These are phyloP conservation scores for Limnephilus lunatus DNA, from an alignment of 2,888 invertebrate genomes.

Conservation along the genomic window DNA sequence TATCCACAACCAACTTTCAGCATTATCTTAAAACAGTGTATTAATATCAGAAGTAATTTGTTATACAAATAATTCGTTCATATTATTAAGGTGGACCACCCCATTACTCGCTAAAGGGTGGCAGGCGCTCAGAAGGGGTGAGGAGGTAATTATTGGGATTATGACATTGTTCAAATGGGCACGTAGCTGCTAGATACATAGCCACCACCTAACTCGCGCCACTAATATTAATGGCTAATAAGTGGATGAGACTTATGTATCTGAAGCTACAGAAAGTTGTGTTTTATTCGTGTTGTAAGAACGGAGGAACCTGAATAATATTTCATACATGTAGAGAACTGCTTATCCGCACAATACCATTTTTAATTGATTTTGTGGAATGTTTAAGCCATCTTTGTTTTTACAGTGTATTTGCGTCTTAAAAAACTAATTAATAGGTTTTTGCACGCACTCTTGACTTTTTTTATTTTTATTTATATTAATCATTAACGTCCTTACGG, in stretches of 20 bases:
- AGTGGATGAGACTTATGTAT: slow-evolving; percentile 14
- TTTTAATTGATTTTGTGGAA: no score
- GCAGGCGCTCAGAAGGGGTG: slow-evolving; percentile 17
- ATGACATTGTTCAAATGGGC: slow-evolving; percentile 74
- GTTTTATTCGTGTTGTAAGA: neutral
- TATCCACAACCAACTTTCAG: neutral
- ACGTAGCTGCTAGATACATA: slow-evolving; percentile 46
- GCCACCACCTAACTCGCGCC: slow-evolving; percentile 42
- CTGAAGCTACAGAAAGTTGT: neutral
- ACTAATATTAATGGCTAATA: slow-evolving; percentile 52
- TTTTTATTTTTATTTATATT: no score
- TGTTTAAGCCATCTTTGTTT: no score
- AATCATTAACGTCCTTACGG: no score
- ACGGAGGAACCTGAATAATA: neutral
- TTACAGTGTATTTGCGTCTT: no score
- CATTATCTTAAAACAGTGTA: neutral
- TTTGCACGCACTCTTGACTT: no score
- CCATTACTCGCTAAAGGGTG: neutral
- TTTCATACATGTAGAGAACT: no score
- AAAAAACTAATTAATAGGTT: no score
- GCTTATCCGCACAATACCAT: no score
- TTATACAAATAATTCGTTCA: neutral
- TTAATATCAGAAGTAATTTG: neutral
- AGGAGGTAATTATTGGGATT: slow-evolving; percentile 73
- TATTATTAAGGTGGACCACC: neutral